These are phyloP conservation scores for Tachysurus vachellii DNA, from an alignment of 2,113 vertebrate genomes.

Conservation along the genomic window DNA sequence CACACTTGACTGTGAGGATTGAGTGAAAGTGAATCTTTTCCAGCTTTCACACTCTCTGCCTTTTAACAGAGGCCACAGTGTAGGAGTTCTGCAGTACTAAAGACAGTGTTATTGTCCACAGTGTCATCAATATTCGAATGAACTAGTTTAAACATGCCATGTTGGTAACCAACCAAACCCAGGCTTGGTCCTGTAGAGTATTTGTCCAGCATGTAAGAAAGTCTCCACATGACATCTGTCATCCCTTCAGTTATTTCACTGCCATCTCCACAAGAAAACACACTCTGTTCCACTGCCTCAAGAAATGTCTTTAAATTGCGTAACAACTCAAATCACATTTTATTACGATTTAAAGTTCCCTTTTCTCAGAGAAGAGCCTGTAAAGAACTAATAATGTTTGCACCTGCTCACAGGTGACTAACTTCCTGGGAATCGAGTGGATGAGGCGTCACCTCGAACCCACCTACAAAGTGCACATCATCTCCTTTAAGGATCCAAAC, in stretches of 20 bases:
- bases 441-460: constrained; percentile 94
- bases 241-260: neutral
- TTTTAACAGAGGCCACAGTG: neutral
- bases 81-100: neutral
- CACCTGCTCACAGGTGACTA: constrained; percentile 83
- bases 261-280: neutral
- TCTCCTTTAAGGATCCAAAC: constrained; percentile 96
- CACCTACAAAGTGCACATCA: constrained; percentile 88
- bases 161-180: neutral
- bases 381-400: neutral
- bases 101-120: neutral
- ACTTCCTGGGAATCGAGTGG: constrained; percentile 96
- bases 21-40: neutral
- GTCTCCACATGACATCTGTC: neutral
- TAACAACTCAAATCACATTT: neutral
- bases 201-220: neutral
- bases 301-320: neutral
- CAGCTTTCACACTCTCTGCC: neutral
- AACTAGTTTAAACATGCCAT: neutral
- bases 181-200: neutral
- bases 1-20: neutral
- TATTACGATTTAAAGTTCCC: neutral
- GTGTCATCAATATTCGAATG: neutral
- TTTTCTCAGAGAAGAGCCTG: neutral
- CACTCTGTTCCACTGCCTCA: too few relatives aligned